Base-by-base conservation (phyloP, 2,888 invertebrate genomes). In the Orchestes rusci region DNA sequence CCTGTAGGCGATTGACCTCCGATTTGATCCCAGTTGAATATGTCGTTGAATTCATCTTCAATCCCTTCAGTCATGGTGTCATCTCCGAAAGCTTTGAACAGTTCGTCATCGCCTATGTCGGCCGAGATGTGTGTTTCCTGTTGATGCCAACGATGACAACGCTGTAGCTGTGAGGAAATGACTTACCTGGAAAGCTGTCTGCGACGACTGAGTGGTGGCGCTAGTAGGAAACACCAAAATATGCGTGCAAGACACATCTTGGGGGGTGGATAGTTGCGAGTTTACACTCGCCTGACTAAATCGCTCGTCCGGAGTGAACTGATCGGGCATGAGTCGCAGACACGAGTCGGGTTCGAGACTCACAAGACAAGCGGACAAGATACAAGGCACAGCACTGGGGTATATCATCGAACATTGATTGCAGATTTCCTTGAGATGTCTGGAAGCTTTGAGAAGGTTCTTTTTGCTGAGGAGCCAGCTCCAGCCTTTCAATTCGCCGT, bases 211-310 rank as follows among this genome's bases (percentile, higher is more conserved):
- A 46, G 93, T 90, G 44, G 90, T 90, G 31, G 94, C 93, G 48
- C 91, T 95, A 29, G 95, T 97, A 37, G 97, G 97, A 72, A 99
- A 97, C 56, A 97, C 97, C 57, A 99, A 79, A 56, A 99, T 97
- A 67, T 99, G 99, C 47, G 97, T 97, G 67, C 91, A 91, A 44
- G 93, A 89, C 52, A 94, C 91, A 71, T 99, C 97, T 53, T 93
- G 82, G 4, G 97, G 97, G 48, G 97, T 97, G 58, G 90, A 89
- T 59, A 97, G 75, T 55, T 88, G 86, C 62, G 87, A 87, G 68
- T 90, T 89, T 62, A 89, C 87, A 47, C 87, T 84, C 55, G 84
- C 83, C 67, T 88, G 88, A 46, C 70, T 88, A 84, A 63, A 63
- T 15, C 92, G 75, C 69, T 93, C 93, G 68, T 93, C 93, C n/a